Evolutionary conservation across 2,113 vertebrate species (phyloP).

Genomic region (Cyrtonyx montezumae): DNA sequence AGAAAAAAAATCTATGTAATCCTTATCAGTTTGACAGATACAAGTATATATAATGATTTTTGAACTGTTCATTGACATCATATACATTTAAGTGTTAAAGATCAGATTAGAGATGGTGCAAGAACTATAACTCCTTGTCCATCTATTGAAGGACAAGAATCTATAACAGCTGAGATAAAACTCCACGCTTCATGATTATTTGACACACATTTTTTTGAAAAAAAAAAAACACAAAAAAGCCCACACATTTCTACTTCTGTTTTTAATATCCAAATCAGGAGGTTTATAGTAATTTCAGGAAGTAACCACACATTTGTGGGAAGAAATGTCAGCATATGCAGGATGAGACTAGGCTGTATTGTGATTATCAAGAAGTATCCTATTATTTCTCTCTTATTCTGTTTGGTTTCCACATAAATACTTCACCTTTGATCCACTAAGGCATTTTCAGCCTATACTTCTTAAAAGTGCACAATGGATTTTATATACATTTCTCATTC

Average conservation of each 20-base stretch:
- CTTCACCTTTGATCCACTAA: neutral
- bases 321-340: rapidly evolving
- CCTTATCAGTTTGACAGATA: neutral
- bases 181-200: neutral
- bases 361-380: neutral
- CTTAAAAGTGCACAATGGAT: neutral
- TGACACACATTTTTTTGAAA: neutral
- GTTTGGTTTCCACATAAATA: neutral
- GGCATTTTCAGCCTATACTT: neutral
- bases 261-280: neutral
- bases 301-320: neutral
- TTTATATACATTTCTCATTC: neutral
- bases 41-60: neutral
- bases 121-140: neutral
- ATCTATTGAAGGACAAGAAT: neutral
- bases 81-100: neutral
- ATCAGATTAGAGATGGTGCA: neutral
- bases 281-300: neutral
- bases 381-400: neutral
- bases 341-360: neutral
- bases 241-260: neutral
- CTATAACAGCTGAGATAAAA: neutral
- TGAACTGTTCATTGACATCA: neutral
- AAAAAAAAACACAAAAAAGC: too few relatives aligned
- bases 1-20: neutral